Percentiles rank a stretch among this genome's conserved stretches.
Conservation (phyloP, 2,797 vertebrate genomes). For the Gymnocypris eckloni region DNA sequence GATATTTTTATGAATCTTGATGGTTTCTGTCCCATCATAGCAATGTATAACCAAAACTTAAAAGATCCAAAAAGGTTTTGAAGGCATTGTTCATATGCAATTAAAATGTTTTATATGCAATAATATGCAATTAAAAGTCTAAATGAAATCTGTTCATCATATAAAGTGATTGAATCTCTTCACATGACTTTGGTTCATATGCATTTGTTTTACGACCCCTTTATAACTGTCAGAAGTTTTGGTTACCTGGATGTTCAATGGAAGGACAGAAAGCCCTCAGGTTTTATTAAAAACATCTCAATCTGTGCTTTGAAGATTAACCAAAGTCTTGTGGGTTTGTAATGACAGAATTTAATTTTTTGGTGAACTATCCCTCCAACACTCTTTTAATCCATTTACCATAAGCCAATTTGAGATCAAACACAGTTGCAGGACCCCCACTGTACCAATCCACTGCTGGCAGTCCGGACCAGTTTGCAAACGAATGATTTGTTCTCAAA, state of each 20-base stretch:
- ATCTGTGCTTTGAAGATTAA: constrained; percentile 4
- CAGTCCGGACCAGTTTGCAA: background rate
- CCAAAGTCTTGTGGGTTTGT: background rate
- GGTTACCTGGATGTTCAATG: background rate
- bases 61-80: too few species aligned
- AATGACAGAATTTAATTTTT: background rate
- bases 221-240: background rate
- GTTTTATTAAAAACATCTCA: background rate
- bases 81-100: background rate
- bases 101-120: background rate
- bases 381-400: background rate
- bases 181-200: background rate
- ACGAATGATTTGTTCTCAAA: background rate
- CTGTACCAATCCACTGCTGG: background rate
- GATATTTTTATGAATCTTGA: too few species aligned
- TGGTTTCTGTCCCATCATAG: too few species aligned
- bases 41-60: background rate
- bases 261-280: background rate
- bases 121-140: background rate
- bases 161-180: background rate
- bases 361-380: background rate
- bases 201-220: background rate
- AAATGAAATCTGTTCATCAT: background rate
- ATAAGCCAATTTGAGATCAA: constrained; percentile 12
- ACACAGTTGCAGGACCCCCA: background rate